Evolutionary conservation across 2,113 vertebrate genomes (phyloP).

Genomic region (rabbit (Oryctolagus cuniculus)): DNA sequence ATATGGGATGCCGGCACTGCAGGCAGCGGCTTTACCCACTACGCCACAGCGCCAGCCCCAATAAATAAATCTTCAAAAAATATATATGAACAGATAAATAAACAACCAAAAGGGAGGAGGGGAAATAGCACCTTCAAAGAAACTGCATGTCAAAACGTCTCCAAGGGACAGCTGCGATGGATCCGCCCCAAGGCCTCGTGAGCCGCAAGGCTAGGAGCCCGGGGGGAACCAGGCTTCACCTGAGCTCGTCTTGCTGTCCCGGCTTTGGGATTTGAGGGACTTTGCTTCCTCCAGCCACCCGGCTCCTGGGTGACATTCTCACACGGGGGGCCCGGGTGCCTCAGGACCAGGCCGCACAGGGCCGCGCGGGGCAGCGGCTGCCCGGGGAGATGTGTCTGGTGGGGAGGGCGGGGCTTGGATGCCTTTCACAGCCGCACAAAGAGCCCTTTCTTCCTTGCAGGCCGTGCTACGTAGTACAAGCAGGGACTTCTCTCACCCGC

Average conservation of each 20-base stretch:
- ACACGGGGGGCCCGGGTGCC: background rate
- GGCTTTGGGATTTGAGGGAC: background rate
- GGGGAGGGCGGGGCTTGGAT: slow-evolving; percentile 51
- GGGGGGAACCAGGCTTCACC: background rate
- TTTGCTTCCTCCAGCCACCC: background rate
- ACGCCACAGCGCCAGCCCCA: too few species aligned
- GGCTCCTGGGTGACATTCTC: background rate
- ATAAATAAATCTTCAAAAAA: too few species aligned
- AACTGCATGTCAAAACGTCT: slow-evolving; percentile 37
- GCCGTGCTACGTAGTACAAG: slow-evolving; percentile 42
- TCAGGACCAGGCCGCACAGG: background rate
- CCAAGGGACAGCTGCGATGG: background rate
- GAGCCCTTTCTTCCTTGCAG: slow-evolving; percentile 74
- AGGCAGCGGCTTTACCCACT: too few species aligned
- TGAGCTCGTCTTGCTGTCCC: background rate
- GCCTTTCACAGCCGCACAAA: slow-evolving; percentile 75
- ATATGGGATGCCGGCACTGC: too few species aligned
- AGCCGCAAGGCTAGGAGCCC: background rate
- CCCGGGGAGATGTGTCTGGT: slow-evolving; percentile 60
- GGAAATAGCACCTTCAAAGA: background rate
- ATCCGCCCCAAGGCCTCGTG: background rate
- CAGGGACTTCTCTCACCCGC: slow-evolving; percentile 49
- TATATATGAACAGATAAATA: background rate
- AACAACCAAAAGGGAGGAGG: background rate
- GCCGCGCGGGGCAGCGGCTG: background rate